Base-by-base conservation (phyloP, 1,140 invertebrate genomes). In the Drosophila kohkoa region DNA sequence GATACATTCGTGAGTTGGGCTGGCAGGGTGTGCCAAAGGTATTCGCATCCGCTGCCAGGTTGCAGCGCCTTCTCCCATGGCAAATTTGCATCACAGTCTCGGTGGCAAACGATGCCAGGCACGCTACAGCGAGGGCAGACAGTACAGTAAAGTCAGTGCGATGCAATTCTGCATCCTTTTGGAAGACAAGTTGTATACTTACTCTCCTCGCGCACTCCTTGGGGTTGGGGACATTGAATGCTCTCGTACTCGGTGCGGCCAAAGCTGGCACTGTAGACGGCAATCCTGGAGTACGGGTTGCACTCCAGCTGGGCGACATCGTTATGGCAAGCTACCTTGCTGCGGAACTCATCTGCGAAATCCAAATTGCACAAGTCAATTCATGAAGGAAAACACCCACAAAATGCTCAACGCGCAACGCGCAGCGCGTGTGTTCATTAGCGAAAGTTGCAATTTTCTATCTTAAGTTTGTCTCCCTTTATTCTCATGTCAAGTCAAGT, bases 311-410 rank as follows among this genome's bases (percentile, higher is more conserved):
- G 95, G 68, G 98, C 95, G 70, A 96, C 94, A 73, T 98, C 96
- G 85, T 97, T 97, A 92, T 98, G 96, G 92, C 98, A 99, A 15
- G 96, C 97, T 55, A 98, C 96, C 94, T 97, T 96, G 92, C 97
- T 98, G 38, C 96, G 94, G 92, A 98, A 98, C 92, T 98, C 96
- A 93, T 97, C 98, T 98, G 94, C 62, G 49, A 59, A 32, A 68
- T 62, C 66, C 74, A 65, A 73, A 54, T 11, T 58, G 52, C 41
- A 13, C 11, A 45, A 58, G 41, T 58, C 55, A 43, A 45, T 43
- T 45, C 38, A n/a, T 2, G 15, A n/a, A 11, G 8, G 11, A 5
- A 32, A 8, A 35, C 45, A 3, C 3, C 15, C 45, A 10, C 35
- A 5, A 38, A 10, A 8, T 10, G 35, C 3, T 25, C 20, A 25